Conservation (phyloP, 2,797 vertebrate species). For the Ficedula albicollis region DNA sequence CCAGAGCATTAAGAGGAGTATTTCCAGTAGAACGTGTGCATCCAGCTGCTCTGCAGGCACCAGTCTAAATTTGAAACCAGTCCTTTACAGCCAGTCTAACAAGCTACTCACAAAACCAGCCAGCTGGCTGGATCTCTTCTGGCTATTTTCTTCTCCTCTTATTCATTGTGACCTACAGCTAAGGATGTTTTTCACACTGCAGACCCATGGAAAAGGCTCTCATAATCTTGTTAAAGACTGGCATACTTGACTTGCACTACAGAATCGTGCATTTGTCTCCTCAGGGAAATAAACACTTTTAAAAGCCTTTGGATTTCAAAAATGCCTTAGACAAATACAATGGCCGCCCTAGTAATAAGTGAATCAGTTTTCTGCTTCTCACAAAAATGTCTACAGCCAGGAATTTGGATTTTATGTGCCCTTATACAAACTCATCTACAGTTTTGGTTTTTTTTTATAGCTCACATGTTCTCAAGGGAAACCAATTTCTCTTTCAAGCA, state of each 20-base stretch:
- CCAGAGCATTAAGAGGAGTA: not conserved
- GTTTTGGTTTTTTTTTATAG: constrained; percentile 16
- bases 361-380: constrained; percentile 7
- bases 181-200: constrained; percentile 42
- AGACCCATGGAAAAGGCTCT: constrained; percentile 25
- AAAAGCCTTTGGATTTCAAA: constrained; percentile 37
- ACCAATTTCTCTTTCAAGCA: constrained; percentile 52
- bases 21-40: not conserved
- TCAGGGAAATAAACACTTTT: constrained; percentile 54
- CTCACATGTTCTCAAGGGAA: constrained; percentile 41
- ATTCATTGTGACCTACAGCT: constrained; percentile 20
- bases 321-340: constrained; percentile 54
- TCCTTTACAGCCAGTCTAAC: constrained; percentile 8
- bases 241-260: constrained; percentile 1
- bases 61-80: not conserved
- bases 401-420: constrained; percentile 15
- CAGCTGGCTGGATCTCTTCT: not conserved
- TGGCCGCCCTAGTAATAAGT: not conserved
- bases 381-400: not conserved
- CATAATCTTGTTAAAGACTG: constrained; percentile 53
- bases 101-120: not conserved
- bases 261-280: constrained; percentile 41
- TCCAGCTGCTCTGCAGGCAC: not conserved
- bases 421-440: constrained; percentile 17
- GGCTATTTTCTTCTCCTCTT: not conserved